phyloP scores from a whole-genome alignment of 1,140 invertebrate genomes.

The Holotrichia oblita region DNA sequence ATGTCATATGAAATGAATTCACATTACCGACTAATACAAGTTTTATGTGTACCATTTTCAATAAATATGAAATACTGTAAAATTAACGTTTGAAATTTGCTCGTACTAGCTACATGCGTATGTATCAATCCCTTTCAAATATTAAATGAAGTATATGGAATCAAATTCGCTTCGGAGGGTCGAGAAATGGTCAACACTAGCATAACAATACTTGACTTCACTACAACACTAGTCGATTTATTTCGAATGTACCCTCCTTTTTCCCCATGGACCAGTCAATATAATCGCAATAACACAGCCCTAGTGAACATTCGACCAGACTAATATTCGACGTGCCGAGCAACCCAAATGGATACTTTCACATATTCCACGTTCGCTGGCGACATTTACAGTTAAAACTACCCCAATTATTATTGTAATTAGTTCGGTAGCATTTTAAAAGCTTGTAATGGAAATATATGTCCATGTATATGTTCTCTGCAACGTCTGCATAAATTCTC shows the following conservation, averaged over 20 bases:
- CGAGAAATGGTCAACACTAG: slow-evolving; percentile 54
- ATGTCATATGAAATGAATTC: not conserved
- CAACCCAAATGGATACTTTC: slow-evolving; percentile 10
- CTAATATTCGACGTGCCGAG: slow-evolving; percentile 35
- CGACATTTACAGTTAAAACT: slow-evolving; percentile 36
- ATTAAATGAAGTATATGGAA: slow-evolving; percentile 50
- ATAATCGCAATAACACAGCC: slow-evolving; percentile 60
- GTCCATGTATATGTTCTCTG: not conserved
- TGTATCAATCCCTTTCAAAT: slow-evolving; percentile 31
- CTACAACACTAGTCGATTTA: slow-evolving; percentile 58
- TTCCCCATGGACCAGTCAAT: slow-evolving; percentile 60
- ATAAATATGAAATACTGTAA: slow-evolving; percentile 14
- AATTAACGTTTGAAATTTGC: not conserved
- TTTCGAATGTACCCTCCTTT: slow-evolving; percentile 55
- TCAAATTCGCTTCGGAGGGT: slow-evolving; percentile 56
- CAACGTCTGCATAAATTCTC: slow-evolving; percentile 10
- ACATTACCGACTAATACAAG: not conserved
- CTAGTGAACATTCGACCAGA: slow-evolving; percentile 51
- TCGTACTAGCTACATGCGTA: not conserved
- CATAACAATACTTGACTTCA: slow-evolving; percentile 55
- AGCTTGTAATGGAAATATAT: slow-evolving; percentile 33
- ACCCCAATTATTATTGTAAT: slow-evolving; percentile 37
- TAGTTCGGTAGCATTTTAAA: slow-evolving; percentile 24
- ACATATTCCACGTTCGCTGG: slow-evolving; percentile 28
- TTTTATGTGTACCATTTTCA: not conserved